phyloP scores from a whole-genome alignment of 2,113 vertebrate species.

The Saimiri boliviensis region DNA sequence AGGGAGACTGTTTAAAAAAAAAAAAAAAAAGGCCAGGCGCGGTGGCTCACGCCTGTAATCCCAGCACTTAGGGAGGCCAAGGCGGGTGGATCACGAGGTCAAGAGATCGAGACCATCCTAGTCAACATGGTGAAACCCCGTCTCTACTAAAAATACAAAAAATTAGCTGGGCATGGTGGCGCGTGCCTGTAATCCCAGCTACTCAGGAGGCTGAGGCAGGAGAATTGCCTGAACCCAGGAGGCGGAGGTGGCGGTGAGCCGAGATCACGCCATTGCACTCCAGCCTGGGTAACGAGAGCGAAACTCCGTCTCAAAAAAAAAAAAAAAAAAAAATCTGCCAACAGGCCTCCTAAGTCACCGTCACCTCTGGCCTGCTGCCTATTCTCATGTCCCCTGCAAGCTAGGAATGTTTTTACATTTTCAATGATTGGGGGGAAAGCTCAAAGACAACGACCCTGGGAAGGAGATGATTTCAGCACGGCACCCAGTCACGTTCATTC shows the following conservation, averaged over 20 bases:
- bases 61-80: not conserved
- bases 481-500: fast-evolving
- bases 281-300: not conserved
- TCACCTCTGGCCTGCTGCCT: not conserved
- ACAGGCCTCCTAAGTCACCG: not conserved
- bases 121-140: not conserved
- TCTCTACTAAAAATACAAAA: not conserved
- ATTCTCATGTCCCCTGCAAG: not conserved
- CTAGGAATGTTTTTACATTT: not conserved
- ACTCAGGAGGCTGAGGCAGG: not conserved
- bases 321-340: not conserved
- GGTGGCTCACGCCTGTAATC: not conserved
- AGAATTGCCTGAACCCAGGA: too few species aligned
- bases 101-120: not conserved
- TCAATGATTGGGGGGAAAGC: not conserved
- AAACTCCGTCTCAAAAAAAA: too few species aligned
- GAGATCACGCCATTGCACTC: not conserved
- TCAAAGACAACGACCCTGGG: not conserved
- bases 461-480: not conserved
- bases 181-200: not conserved
- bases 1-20: not conserved
- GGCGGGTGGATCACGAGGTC: not conserved
- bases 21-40: too few species aligned
- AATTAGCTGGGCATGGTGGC: not conserved
- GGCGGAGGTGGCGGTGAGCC: not conserved